These are phyloP conservation scores for Hiodon alosoides DNA, from an alignment of 2,113 vertebrate genomes.

Conservation along the genomic window DNA sequence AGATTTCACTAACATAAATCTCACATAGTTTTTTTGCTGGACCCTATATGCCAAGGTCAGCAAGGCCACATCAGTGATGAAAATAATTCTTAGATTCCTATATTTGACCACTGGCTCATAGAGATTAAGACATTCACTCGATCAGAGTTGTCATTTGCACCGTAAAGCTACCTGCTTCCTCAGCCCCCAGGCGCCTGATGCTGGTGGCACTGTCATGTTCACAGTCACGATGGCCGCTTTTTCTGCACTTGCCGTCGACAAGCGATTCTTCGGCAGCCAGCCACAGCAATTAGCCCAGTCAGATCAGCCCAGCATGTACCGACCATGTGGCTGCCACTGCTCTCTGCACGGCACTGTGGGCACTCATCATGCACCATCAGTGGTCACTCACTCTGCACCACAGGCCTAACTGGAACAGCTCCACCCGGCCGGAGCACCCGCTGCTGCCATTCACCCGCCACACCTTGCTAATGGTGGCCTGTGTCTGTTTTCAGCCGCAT, in stretches of 20 bases:
- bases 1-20: too few relatives aligned
- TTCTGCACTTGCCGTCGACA: background rate
- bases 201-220: background rate
- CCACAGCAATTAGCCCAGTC: background rate
- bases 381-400: conserved; percentile 2
- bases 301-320: background rate
- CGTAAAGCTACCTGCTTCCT: too few relatives aligned
- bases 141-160: too few relatives aligned
- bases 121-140: too few relatives aligned
- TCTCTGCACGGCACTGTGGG: background rate
- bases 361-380: background rate
- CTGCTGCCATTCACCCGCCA: background rate
- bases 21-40: too few relatives aligned
- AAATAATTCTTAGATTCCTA: too few relatives aligned
- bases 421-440: conserved; percentile 2
- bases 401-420: conserved; percentile 3
- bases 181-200: too few relatives aligned
- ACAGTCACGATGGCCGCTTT: background rate
- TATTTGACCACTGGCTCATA: too few relatives aligned
- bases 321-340: background rate
- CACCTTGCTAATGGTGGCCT: too few relatives aligned
- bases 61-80: too few relatives aligned
- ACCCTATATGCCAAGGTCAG: too few relatives aligned
- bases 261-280: background rate
- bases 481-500: too few relatives aligned